These are phyloP conservation scores for Drosophila repletoides DNA, from an alignment of 1,140 invertebrate genomes.

Conservation along the genomic window DNA sequence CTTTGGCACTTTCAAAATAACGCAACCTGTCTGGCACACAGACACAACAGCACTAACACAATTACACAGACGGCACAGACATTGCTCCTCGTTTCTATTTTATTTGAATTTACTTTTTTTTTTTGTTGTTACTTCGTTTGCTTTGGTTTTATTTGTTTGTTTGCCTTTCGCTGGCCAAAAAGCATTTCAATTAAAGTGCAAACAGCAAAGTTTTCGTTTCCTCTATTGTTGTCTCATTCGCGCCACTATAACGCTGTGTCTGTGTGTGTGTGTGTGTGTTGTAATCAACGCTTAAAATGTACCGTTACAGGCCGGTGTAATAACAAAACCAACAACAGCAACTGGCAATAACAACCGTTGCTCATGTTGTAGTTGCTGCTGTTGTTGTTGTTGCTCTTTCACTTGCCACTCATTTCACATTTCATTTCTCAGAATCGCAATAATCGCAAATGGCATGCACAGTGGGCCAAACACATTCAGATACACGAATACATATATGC, in stretches of 20 bases:
- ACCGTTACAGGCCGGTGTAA: constrained; percentile 62
- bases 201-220: constrained; percentile 58
- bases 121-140: constrained; percentile 35
- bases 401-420: constrained; percentile 34
- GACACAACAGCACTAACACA: constrained; percentile 3
- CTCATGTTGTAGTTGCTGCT: constrained; percentile 7
- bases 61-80: constrained; percentile 38
- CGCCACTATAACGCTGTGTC: constrained; percentile 11
- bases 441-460: constrained; percentile 54
- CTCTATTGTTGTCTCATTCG: constrained; percentile 41
- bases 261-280: constrained; percentile 34
- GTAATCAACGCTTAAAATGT: constrained; percentile 62
- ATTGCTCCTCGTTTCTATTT: constrained; percentile 39
- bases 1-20: constrained; percentile 41
- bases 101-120: constrained; percentile 30
- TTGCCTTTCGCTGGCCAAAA: constrained; percentile 21
- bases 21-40: constrained; percentile 41
- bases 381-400: constrained; percentile 3
- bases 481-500: neutral
- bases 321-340: constrained; percentile 42
- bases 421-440: constrained; percentile 36
- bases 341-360: constrained; percentile 19
- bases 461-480: constrained; percentile 7
- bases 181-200: constrained; percentile 67
- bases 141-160: constrained; percentile 40